Percentiles rank a stretch among this genome's conserved stretches.
phyloP scores from a whole-genome alignment of 2,888 invertebrate species.

The Aspidiotus rigidus region DNA sequence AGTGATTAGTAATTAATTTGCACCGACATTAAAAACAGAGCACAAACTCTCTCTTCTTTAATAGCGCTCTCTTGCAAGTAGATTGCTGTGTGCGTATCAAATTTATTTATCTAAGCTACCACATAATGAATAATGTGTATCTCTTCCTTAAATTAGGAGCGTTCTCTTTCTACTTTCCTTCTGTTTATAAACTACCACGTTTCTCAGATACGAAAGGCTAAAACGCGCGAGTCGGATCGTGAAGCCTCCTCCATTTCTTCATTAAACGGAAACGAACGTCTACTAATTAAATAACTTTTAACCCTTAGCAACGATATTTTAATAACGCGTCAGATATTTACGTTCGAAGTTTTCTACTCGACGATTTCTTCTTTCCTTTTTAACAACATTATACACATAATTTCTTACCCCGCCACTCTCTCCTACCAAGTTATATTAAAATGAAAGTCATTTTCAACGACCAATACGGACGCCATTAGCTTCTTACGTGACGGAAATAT shows the following conservation, averaged over 20 bases:
- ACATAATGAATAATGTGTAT: conserved; percentile 23
- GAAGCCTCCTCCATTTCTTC: conserved; percentile 16
- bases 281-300: conserved; percentile 31
- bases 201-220: background rate
- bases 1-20: conserved; percentile 30
- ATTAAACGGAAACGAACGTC: conserved; percentile 26
- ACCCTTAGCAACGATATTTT: conserved; percentile 24
- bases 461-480: conserved; percentile 1
- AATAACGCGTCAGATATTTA: conserved; percentile 25
- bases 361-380: no score
- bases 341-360: conserved; percentile 27
- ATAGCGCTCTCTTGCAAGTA: no score
- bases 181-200: conserved; percentile 6
- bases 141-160: background rate
- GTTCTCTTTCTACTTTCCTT: no score
- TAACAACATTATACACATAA: background rate
- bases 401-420: conserved; percentile 27
- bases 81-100: conserved; percentile 19
- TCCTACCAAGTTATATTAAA: conserved; percentile 19
- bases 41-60: conserved; percentile 16
- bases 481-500: conserved; percentile 18
- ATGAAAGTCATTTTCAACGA: conserved; percentile 22
- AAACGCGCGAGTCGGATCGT: conserved; percentile 4
- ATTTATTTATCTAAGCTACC: conserved; percentile 21
- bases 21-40: conserved; percentile 24